Base-by-base conservation (phyloP, 2,888 invertebrate species). In the Agrochola circellaris region DNA sequence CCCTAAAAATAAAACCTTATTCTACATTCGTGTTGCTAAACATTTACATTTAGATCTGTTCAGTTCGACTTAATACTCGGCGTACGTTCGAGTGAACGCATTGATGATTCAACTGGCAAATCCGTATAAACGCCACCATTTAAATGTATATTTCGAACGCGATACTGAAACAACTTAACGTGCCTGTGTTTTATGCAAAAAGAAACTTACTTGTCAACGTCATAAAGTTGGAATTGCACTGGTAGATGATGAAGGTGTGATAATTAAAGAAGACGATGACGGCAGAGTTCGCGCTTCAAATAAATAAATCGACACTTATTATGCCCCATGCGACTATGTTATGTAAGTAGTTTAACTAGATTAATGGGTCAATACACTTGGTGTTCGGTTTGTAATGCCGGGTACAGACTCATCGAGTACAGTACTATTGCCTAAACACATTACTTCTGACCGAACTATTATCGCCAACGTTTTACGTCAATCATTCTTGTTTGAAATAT, bases 341-440 rank as follows among this genome's bases (percentile, higher is more conserved):
- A 94, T 93, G 94, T 94, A 94, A 95, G 90, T 75, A 77, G 77
- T 86, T 84, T 82, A 95, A 93, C 91, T 94, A 91, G 94, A 94
- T 94, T 93, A 95, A 88, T 95, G 82, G 94, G 95, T 93, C 94
- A 93, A 93, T 91, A 94, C 90, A 93, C 93, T 91, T 90, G 88
- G 72, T 83, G 77, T 70, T 79, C 7, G 56, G 75, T 79, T 82
- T 77, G 76, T 83, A 87, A 87, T 81, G 77, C 26, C 56, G 11
- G 54, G 80, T 81, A 79, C 65, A 78, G 77, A 82, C 79, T 48
- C 60, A 38, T 56, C 68, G 77, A 88, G 81, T 80, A 79, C 79
- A 88, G 81, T 80, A 79, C 79, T 76, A 61, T 88, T 88, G 84
- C 83, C 73, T n/a, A 88, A 87, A 88, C 75, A 75, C n/a, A 79